Conservation (phyloP, 2,888 invertebrate genomes). For the Brachypalpus laphriformis region DNA sequence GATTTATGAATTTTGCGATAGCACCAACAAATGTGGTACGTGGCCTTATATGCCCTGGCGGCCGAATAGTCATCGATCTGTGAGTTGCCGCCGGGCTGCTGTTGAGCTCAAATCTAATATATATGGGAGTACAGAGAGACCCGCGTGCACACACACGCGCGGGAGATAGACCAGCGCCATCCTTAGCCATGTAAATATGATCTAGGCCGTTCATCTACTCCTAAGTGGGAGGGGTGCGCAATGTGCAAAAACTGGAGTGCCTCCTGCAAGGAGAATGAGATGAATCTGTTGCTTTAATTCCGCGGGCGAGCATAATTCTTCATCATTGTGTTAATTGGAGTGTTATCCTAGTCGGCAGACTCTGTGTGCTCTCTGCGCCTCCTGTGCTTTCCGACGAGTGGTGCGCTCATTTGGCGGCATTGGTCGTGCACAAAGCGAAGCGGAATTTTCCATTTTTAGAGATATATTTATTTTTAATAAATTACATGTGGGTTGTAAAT, state of each 20-base stretch:
- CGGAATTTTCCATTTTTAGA: conserved; percentile 68
- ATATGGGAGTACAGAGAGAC: conserved; percentile 65
- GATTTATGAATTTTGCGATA: conserved; percentile 77
- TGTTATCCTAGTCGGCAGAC: conserved; percentile 70
- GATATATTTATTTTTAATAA: conserved; percentile 72
- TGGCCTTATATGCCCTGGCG: conserved; percentile 73
- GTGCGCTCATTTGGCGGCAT: conserved; percentile 62
- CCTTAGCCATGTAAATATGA: conserved; percentile 73
- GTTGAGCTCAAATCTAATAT: conserved; percentile 57
- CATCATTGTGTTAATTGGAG: conserved; percentile 74
- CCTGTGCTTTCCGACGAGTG: neutral
- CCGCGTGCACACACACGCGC: conserved; percentile 41
- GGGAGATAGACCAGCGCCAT: conserved; percentile 71
- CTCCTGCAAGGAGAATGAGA: conserved; percentile 59
- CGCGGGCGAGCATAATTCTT: conserved; percentile 73
- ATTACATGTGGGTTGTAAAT: conserved; percentile 71
- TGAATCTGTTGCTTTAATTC: conserved; percentile 74
- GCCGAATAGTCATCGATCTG: conserved; percentile 72
- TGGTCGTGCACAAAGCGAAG: conserved; percentile 57
- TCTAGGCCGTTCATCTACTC: conserved; percentile 71
- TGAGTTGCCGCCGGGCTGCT: conserved; percentile 60
- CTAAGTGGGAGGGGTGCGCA: conserved; percentile 50
- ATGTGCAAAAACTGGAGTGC: neutral
- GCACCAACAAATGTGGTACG: conserved; percentile 73
- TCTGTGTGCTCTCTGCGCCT: conserved; percentile 36